phyloP scores from a whole-genome alignment of 2,888 invertebrate genomes.

The Torymus auratus region DNA sequence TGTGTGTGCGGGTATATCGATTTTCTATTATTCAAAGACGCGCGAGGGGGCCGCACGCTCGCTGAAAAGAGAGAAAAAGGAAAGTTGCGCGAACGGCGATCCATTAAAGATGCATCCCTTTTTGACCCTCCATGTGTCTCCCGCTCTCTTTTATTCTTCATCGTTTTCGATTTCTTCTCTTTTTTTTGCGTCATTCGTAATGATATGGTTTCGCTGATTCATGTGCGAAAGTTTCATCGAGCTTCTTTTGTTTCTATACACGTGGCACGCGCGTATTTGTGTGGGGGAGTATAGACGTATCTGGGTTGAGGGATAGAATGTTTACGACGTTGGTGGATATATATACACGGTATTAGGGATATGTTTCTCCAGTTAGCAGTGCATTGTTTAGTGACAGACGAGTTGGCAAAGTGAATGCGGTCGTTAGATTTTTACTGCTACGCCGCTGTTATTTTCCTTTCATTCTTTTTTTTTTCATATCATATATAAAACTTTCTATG shows the following conservation, averaged over 20 bases:
- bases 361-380: conserved; percentile 28
- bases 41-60: background rate
- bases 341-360: conserved; percentile 11
- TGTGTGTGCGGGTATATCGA: conserved; percentile 41
- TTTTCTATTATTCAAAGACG: conserved; percentile 56
- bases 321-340: conserved; percentile 7
- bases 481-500: too few relatives aligned
- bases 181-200: conserved; percentile 5
- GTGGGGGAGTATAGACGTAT: background rate
- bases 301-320: conserved; percentile 12
- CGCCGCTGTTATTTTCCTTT: background rate
- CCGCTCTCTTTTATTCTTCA: background rate
- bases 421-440: conserved; percentile 15
- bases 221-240: conserved; percentile 49
- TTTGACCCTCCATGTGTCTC: conserved; percentile 30
- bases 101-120: conserved; percentile 58
- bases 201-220: conserved; percentile 53
- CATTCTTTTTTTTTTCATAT: too few relatives aligned
- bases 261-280: background rate
- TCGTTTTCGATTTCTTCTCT: conserved; percentile 20
- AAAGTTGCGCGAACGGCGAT: conserved; percentile 40
- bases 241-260: conserved; percentile 11
- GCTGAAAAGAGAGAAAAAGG: conserved; percentile 34
- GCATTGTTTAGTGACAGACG: background rate
- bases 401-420: background rate